These are phyloP conservation scores for Brachyistius frenatus DNA, from an alignment of 2,113 vertebrate species.

Conservation along the genomic window DNA sequence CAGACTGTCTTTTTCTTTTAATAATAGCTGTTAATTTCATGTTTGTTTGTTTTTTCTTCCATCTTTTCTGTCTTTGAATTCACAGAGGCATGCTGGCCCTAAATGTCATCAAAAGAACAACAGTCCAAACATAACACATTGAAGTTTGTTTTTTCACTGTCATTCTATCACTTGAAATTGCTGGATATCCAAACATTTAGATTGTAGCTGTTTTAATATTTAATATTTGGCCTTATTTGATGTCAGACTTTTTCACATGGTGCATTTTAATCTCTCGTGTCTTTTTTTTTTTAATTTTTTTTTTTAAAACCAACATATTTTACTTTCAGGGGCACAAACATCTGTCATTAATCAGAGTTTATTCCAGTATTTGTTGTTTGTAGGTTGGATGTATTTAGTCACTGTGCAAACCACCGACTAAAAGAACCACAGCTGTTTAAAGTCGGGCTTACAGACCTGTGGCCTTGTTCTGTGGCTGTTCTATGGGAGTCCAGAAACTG, in stretches of 20 bases:
- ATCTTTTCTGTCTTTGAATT: constrained; percentile 13
- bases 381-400: constrained; percentile 15
- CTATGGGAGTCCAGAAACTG: neutral
- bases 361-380: neutral
- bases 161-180: constrained; percentile 37
- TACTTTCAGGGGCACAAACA: constrained; percentile 55
- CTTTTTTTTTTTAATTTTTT: neutral
- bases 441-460: constrained; percentile 7
- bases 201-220: constrained; percentile 29
- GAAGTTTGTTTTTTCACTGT: neutral
- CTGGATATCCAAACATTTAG: constrained; percentile 52
- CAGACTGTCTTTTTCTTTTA: neutral
- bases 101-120: constrained; percentile 19
- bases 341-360: constrained; percentile 24
- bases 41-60: constrained; percentile 8
- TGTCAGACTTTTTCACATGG: constrained; percentile 30
- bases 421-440: constrained; percentile 14
- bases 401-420: neutral
- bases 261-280: constrained; percentile 33
- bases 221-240: constrained; percentile 65
- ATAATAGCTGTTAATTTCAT: constrained; percentile 1
- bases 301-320: constrained; percentile 17
- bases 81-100: constrained; percentile 3
- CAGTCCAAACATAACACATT: constrained; percentile 1
- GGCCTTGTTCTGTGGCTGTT: neutral